phyloP scores from a whole-genome alignment of 2,888 invertebrate species.

The Amorpha juglandis region DNA sequence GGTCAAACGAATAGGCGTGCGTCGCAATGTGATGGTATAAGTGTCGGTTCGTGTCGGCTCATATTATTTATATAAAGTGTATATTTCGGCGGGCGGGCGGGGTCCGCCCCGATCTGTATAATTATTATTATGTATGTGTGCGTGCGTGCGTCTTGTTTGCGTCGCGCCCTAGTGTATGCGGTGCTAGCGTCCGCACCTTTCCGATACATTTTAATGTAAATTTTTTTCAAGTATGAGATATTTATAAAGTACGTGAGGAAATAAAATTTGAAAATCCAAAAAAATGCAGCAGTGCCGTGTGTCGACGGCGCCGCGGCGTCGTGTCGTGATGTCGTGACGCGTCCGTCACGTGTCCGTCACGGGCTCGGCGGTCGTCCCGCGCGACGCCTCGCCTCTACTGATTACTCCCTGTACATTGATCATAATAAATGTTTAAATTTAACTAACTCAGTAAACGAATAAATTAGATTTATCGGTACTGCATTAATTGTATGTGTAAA shows the following conservation, averaged over 20 bases:
- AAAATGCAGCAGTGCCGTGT: slow-evolving; percentile 49
- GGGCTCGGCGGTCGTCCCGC: slow-evolving; percentile 18
- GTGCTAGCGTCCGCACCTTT: slow-evolving; percentile 64
- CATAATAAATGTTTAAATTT: slow-evolving; percentile 75
- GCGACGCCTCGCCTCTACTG: slow-evolving; percentile 34
- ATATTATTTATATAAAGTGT: slow-evolving; percentile 69
- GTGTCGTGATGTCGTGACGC: slow-evolving; percentile 38
- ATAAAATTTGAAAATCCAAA: slow-evolving; percentile 71
- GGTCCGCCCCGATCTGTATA: slow-evolving; percentile 27
- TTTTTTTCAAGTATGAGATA: slow-evolving; percentile 83
- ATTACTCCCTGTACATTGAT: slow-evolving; percentile 65
- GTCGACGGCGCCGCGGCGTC: slow-evolving; percentile 36
- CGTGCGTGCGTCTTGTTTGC: slow-evolving; percentile 53
- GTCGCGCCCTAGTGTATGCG: slow-evolving; percentile 53
- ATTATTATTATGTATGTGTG: slow-evolving; percentile 45
- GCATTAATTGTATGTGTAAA: slow-evolving; percentile 81
- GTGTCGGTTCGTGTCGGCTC: slow-evolving; percentile 58
- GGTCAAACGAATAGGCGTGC: slow-evolving; percentile 72
- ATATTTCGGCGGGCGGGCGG: slow-evolving; percentile 50
- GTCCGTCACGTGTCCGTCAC: slow-evolving; percentile 25
- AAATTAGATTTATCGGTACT: slow-evolving; percentile 82
- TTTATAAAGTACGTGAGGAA: slow-evolving; percentile 82
- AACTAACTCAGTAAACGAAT: slow-evolving; percentile 80
- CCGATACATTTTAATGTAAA: slow-evolving; percentile 80
- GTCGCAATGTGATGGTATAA: slow-evolving; percentile 74